A percentile compares a stretch with the other conserved stretches of the same genome.
These are phyloP conservation scores for Mus spretus DNA, from an alignment of 2,797 vertebrate species.

Conservation along the genomic window DNA sequence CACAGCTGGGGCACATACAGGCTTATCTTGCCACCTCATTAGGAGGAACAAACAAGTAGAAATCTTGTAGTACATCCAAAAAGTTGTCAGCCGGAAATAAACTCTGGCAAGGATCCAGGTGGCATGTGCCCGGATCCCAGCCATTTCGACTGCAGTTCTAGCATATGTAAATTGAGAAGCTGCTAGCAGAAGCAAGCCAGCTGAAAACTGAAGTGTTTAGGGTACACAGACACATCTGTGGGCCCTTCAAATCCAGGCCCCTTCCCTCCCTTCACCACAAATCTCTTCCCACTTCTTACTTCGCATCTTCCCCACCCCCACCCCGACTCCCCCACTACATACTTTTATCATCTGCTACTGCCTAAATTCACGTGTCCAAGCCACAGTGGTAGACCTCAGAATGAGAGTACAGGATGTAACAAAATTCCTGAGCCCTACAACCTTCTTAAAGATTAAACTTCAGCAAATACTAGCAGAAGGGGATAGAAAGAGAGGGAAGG, in stretches of 20 bases:
- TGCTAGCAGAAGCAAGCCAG: constrained; percentile 78
- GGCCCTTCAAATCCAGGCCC: neutral
- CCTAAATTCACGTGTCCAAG: constrained; percentile 41
- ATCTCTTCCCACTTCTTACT: constrained; percentile 63
- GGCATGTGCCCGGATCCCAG: constrained; percentile 61
- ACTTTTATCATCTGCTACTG: constrained; percentile 64
- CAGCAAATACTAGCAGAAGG: neutral
- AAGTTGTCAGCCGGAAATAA: constrained; percentile 73
- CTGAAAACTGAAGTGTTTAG: constrained; percentile 79
- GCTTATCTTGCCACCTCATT: constrained; percentile 78
- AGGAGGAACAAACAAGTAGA: constrained; percentile 76
- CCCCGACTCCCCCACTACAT: neutral
- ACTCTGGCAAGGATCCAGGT: constrained; percentile 70
- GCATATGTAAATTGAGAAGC: constrained; percentile 80
- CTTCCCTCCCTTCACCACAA: constrained; percentile 61
- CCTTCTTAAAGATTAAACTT: constrained; percentile 66
- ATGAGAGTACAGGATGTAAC: constrained; percentile 61
- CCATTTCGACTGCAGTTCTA: constrained; percentile 66
- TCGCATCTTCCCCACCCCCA: neutral
- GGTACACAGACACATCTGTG: constrained; percentile 65
- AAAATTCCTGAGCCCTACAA: constrained; percentile 47
- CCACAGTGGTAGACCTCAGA: constrained; percentile 66
- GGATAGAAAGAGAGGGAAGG: neutral
- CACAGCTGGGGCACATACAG: constrained; percentile 70
- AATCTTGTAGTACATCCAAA: constrained; percentile 74